Base-by-base conservation (phyloP, 1,140 invertebrate genomes). In the Ptiloglossa arizonensis region DNA sequence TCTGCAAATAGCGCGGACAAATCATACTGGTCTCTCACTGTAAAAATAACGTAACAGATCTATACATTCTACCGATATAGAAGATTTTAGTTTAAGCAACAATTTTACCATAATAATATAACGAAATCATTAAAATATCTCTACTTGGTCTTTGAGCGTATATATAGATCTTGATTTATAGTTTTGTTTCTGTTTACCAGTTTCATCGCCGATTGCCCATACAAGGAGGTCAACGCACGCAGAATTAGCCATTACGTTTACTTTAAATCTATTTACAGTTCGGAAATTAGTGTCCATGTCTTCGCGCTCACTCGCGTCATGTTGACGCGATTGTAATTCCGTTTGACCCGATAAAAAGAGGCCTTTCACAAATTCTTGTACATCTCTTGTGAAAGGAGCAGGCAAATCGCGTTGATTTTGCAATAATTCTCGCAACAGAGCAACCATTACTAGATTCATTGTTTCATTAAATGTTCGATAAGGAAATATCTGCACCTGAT, bases 191-290 rank as follows among this genome's bases (percentile, higher is more conserved):
- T 70, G 88, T 90, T 93, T 93, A 99, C 98, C 98, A 87, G 97
- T 97, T 94, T 99, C 98, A 93, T 99, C 98, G 2, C 96, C 95
- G 85, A 98, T 98, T 15, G 98, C 97, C 98, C 98, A 99, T 38
- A 99, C 98, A 3, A 99, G 94, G 0, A 99, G 94, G 91, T 99
- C 98, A 1, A 99, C 97, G 91, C 98, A 99, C 19, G 98, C 97
- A 4, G 98, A 98, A 93, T 99, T 99, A 0, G 98, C 97, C 95
- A 98, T 97, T 0, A 99, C 97, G 89, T 98, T 98, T 38, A 99
- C 96, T 93, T 98, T 98, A 87, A 98, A 97, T 88, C 96, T 96
- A 92, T 98, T 98, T 5, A 98, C 95, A 0, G 96, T 95, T 1
- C 95, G 94, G 85, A 93, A 96, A 90, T 96, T 96, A 63, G 93